Evolutionary conservation across 2,113 vertebrate species (phyloP), one percentile per base, ranked within the genome.

Genomic region (Zosterops hypoxanthus): DNA sequence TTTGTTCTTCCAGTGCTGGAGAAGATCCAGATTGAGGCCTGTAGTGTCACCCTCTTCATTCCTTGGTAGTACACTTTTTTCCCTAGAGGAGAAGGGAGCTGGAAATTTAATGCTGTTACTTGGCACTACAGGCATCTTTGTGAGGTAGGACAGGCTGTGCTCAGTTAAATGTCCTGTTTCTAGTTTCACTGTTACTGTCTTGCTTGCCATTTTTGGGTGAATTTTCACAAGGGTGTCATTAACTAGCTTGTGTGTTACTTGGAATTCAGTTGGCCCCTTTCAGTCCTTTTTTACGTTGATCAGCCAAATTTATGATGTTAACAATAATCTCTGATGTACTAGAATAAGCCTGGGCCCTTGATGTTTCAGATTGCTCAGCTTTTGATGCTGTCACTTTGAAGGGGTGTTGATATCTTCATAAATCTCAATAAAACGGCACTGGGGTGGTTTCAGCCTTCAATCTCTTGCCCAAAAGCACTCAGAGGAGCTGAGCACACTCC

Each of bases 341-440:
- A 70, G 68, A 83, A 68, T 93, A 83, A 90, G 68, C 29, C 42
- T 42, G 34, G 46, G 47, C 46, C 53, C 82, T 96, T 94, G 73
- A 90, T 95, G 84, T 92, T 91, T 82, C 75, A n/a, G 55, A 87
- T 42, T 72, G 49, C 70, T 95, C 39, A 66, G 90, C 59, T 91
- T 95, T 90, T 90, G 87, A 86, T 96, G 84, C 84, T 0, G 1
- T 80, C 68, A 70, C 90, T 94, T 91, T 95, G 92, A 95, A 95
- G 64, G 66, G 31, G 36, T 86, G 64, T 92, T 95, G 87, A 77
- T 85, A 65, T 41, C 66, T 81, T 90, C 60, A 69, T 94, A 92
- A 90, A 93, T 94, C 63, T 87, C 64, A 63, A 71, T 42, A 80
- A 81, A 94, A 59, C 39, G 92, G 39, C 20, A 19, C 39, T 52